phyloP scores from a whole-genome alignment of 35 echinoderm and acorn worm species.

The Holothuria glaberrima region DNA sequence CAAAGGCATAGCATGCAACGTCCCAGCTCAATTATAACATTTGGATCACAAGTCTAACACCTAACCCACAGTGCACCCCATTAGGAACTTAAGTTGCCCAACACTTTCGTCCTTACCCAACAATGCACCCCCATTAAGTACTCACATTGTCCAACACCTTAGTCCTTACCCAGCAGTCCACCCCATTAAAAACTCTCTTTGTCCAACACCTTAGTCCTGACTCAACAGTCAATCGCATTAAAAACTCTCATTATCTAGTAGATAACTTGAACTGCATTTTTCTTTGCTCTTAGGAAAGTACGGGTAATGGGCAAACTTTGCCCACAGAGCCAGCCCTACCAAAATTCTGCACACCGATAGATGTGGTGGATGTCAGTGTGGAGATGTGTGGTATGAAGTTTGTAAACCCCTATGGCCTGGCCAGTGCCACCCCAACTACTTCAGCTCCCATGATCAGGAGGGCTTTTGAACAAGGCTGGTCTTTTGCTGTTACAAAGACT shows the following conservation, averaged over 20 bases:
- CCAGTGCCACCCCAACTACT: slow-evolving; percentile 96
- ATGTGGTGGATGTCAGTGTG: slow-evolving; percentile 86
- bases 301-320: slow-evolving; percentile 66
- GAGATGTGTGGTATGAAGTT: slow-evolving; percentile 93
- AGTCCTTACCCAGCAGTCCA: too few species aligned
- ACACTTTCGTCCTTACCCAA: too few species aligned
- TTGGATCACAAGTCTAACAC: too few species aligned
- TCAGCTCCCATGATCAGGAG: slow-evolving; percentile 93
- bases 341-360: slow-evolving; percentile 93
- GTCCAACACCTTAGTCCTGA: too few species aligned
- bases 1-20: too few species aligned
- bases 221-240: too few species aligned
- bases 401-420: slow-evolving; percentile 88
- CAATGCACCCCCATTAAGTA: too few species aligned
- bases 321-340: slow-evolving; percentile 75
- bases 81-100: too few species aligned
- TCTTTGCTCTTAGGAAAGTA: background rate
- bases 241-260: background rate
- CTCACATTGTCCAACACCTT: too few species aligned
- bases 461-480: slow-evolving; percentile 91
- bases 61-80: too few species aligned
- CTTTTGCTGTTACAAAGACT: slow-evolving; percentile 94
- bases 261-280: background rate
- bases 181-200: too few species aligned
- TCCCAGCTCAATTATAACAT: too few species aligned